Evolutionary conservation across 2,113 vertebrate species (phyloP).

Genomic region (Onychostoma macrolepis): DNA sequence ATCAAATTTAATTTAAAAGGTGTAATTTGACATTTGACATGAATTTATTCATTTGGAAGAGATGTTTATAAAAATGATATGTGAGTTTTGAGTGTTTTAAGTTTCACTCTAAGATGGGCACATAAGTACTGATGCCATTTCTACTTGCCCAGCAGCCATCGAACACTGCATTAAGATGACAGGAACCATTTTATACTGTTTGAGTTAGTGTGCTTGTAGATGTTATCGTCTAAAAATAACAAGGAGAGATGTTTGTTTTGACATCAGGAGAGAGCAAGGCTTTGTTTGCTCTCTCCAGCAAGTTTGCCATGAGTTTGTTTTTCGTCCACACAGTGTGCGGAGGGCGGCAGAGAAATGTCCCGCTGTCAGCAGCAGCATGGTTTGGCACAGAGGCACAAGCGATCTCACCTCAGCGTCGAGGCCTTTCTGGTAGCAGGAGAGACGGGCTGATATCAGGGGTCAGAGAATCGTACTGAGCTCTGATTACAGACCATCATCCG

Average conservation of each 20-base stretch:
- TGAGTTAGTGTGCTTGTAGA: constrained; percentile 62
- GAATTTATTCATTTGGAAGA: neutral
- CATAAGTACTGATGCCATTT: neutral
- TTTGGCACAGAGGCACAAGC: constrained; percentile 49
- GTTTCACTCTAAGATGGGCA: constrained; percentile 1
- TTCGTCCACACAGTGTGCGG: constrained; percentile 47
- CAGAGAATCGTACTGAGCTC: neutral
- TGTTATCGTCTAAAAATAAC: constrained; percentile 63
- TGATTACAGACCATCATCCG: constrained; percentile 1
- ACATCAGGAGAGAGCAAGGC: constrained; percentile 46
- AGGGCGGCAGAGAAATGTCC: constrained; percentile 15
- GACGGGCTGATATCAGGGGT: neutral
- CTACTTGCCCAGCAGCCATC: neutral
- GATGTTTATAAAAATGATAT: neutral
- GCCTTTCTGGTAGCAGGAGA: neutral
- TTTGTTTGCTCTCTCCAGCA: constrained; percentile 60
- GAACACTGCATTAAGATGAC: constrained; percentile 23
- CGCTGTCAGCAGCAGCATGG: constrained; percentile 14
- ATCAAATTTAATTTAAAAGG: neutral
- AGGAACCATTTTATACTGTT: constrained; percentile 54
- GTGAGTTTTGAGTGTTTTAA: neutral
- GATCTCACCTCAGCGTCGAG: neutral
- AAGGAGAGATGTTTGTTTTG: constrained; percentile 63
- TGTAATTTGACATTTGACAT: neutral
- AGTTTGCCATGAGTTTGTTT: constrained; percentile 63